Conservation (phyloP, 2,888 invertebrate species). For the Drosophila eohydei region DNA sequence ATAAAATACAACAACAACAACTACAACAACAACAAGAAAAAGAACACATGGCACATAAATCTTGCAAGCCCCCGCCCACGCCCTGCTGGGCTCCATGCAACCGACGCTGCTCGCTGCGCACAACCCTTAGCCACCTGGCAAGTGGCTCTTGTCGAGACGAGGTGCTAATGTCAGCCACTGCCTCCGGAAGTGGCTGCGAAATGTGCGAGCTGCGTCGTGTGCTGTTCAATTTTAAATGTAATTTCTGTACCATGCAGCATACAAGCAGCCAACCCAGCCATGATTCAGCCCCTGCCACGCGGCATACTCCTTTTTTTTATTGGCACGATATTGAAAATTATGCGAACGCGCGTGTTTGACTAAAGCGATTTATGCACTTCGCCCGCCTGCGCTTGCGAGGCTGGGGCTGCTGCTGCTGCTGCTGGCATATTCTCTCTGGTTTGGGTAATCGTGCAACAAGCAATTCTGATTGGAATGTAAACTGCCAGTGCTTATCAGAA, state of each 20-base stretch:
- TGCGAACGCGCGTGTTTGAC: slow-evolving; percentile 71
- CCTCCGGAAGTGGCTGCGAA: slow-evolving; percentile 63
- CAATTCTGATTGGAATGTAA: slow-evolving; percentile 49
- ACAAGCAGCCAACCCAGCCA: slow-evolving; percentile 12
- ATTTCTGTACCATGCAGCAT: slow-evolving; percentile 51
- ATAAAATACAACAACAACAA: slow-evolving; percentile 34
- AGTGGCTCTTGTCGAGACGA: slow-evolving; percentile 54
- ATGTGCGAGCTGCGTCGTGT: slow-evolving; percentile 47
- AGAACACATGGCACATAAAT: slow-evolving; percentile 71
- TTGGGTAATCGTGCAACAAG: slow-evolving; percentile 52
- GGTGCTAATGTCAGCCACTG: slow-evolving; percentile 73
- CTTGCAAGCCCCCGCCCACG: slow-evolving; percentile 43
- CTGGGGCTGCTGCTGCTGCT: not conserved
- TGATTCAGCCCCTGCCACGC: slow-evolving; percentile 14
- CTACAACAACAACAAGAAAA: not conserved
- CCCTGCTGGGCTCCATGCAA: not conserved
- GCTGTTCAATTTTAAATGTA: slow-evolving; percentile 77
- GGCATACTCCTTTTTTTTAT: slow-evolving; percentile 59
- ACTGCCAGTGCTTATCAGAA: slow-evolving; percentile 25
- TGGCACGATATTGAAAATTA: slow-evolving; percentile 77
- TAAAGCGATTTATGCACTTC: slow-evolving; percentile 70
- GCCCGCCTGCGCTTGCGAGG: slow-evolving; percentile 9
- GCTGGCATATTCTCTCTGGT: slow-evolving; percentile 2
- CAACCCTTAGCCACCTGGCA: slow-evolving; percentile 49
- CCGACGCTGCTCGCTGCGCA: not conserved